Base-by-base conservation (phyloP, 2,888 invertebrate species). In the Dorcus hopei region DNA sequence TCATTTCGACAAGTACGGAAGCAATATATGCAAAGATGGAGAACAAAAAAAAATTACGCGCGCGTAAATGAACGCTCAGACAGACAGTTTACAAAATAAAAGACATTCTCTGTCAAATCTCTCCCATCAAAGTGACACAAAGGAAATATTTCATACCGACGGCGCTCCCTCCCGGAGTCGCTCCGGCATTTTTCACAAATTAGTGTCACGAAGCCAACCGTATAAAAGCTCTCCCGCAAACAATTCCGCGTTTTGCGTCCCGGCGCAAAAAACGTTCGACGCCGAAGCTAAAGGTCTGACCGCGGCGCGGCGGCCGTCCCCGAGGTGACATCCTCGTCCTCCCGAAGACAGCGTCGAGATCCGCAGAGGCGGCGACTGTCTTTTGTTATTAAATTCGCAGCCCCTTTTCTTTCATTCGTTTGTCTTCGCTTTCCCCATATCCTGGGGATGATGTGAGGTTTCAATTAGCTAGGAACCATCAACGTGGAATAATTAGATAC, bases 401-500 rank as follows among this genome's bases (percentile, higher is more conserved):
- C 66, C 62, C 60, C 63, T 61, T 65, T 65, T 67, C 65, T 62
- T 65, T 61, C 59, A 57, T 60, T 43, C 54, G 16, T 61, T 59
- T 54, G 54, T 61, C 52, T 49, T 54, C 56, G 57, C 54, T 38
- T 42, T 7, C 26, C 26, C 26, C 7, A 33, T 33, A 6, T 33
- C 26, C 26, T 33, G 26, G 26, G 61, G 56, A 65, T 71, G 71
- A 72, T 71, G 71, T 71, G 70, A 72, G 71, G 65, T 71, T 72
- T 72, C 70, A 74, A 74, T 74, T 74, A 73, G 72, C 65, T 59
- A 54, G 66, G 60, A 62, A 52, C 66, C 67, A 65, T 65, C 65
- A 70, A 64, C 63, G 63, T 56, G 64, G 68, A 65, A 70, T 72
- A 72, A 73, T 73, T 72, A 72, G 72, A 74, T 73, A 72, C 73